A percentile compares a stretch with the other conserved stretches of the same genome.
Evolutionary conservation across 2,797 vertebrate species (phyloP).

Genomic region (Ctenosaura bakeri): DNA sequence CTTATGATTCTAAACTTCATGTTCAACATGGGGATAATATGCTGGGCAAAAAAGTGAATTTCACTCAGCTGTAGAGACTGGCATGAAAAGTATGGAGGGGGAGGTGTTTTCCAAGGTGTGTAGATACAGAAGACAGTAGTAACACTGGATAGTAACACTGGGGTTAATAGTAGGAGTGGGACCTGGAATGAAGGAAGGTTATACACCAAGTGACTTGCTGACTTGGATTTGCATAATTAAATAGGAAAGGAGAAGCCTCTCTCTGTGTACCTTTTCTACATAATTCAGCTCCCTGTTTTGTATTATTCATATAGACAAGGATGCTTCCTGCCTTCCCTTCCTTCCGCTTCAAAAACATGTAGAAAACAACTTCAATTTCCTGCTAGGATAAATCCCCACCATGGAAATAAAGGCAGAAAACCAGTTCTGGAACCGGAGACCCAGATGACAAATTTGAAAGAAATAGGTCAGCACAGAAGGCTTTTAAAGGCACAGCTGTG

Average conservation of each 20-base stretch:
- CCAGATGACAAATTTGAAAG: slow-evolving; percentile 41
- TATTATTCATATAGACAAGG: slow-evolving; percentile 65
- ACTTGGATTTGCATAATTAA: slow-evolving; percentile 63
- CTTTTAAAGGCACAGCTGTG: neutral
- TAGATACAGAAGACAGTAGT: neutral
- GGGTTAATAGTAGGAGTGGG: neutral
- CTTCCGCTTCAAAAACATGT: slow-evolving; percentile 27
- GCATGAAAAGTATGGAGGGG: neutral
- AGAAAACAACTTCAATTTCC: slow-evolving; percentile 55
- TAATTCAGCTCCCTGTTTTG: slow-evolving; percentile 47
- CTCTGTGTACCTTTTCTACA: slow-evolving; percentile 53
- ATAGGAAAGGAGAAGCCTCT: slow-evolving; percentile 39
- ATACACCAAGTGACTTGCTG: slow-evolving; percentile 55
- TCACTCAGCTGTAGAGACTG: neutral
- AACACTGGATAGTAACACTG: neutral
- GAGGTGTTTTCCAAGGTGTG: neutral
- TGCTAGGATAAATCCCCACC: slow-evolving; percentile 19
- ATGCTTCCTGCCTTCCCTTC: slow-evolving; percentile 34
- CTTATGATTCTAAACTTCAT: neutral
- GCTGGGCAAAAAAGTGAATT: neutral
- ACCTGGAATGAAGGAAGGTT: slow-evolving; percentile 50
- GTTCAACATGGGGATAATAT: neutral
- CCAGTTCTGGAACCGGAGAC: neutral
- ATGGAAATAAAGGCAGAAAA: slow-evolving; percentile 37
- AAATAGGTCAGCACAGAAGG: slow-evolving; percentile 53